Percentiles rank a stretch among this genome's conserved stretches.
Conservation (phyloP, 2,888 invertebrate genomes). For the Tortrix viridana region DNA sequence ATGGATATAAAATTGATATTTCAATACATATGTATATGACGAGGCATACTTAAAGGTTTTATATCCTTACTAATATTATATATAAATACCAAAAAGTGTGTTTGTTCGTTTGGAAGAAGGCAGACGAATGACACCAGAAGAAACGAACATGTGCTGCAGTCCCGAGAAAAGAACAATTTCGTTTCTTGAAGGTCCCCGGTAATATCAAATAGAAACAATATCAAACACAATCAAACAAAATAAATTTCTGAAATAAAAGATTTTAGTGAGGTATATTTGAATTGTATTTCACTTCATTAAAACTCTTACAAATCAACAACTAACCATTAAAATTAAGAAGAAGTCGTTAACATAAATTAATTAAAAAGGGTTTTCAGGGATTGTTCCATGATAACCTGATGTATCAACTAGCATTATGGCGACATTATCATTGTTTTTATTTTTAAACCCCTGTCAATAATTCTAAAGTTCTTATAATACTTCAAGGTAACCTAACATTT, state of each 20-base stretch:
- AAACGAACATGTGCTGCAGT: no score
- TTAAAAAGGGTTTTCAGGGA: constrained; percentile 8
- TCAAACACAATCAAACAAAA: not conserved
- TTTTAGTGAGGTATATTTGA: constrained; percentile 36
- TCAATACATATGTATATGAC: no score
- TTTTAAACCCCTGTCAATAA: constrained; percentile 28
- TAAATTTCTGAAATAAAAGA: constrained; percentile 8
- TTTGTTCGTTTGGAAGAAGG: no score
- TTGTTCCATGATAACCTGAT: constrained; percentile 8
- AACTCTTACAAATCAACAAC: constrained; percentile 54
- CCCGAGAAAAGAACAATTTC: no score
- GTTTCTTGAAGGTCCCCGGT: no score
- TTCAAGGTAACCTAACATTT: constrained; percentile 20
- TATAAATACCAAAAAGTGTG: no score
- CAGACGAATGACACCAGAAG: no score
- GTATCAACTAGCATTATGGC: constrained; percentile 28
- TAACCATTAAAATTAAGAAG: constrained; percentile 41
- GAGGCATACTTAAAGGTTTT: no score
- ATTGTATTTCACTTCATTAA: constrained; percentile 49
- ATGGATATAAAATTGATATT: no score
- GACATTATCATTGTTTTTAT: constrained; percentile 18
- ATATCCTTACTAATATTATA: no score
- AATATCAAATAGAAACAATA: no score
- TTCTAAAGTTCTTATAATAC: constrained; percentile 34
- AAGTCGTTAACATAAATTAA: constrained; percentile 29